Base-by-base conservation (phyloP, 1,140 invertebrate species). In the Eueides isabella region DNA sequence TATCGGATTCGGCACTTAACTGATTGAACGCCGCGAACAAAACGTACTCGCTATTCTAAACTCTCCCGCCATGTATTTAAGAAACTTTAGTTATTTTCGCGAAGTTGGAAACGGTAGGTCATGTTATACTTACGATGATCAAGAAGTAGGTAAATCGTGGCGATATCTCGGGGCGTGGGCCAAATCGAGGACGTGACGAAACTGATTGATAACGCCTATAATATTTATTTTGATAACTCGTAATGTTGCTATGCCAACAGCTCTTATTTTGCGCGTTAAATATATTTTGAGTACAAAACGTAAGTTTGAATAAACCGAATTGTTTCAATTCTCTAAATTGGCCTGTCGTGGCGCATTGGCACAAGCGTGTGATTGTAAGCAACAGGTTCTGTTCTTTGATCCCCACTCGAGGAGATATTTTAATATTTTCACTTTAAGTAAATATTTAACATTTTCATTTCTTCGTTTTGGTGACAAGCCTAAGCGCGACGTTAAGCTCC, bases 131-230 rank as follows among this genome's bases (percentile, higher is more conserved):
- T 83, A 81, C 16, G 19, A 67, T 83, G 85, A 90, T 90, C 86
- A 86, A 80, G 85, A 86, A 89, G 83, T 79, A 88, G 84, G 87
- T 88, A 85, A 90, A 89, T 87, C 79, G 87, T 75, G 61, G 78
- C 81, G 87, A 88, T 87, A 88, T 70, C 72, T 74, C 81, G 77
- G 82, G 85, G 84, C 81, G 86, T 87, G 85, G 89, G 85, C 81
- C 76, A 55, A 85, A 90, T 89, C 80, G 86, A 83, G 88, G 89
- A 77, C 87, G 83, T 85, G 88, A 87, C 85, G 87, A 86, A 88
- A 86, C 84, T 88, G 84, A 90, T 91, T 91, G 89, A 91, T 91
- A 91, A 90, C 82, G 83, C 80, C 77, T 74, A 64, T 76, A 72
- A 77, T 82, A 76, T 72, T 80, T 78, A 78, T 78, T 83, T 75